phyloP scores from a whole-genome alignment of 1,140 invertebrate genomes.

The Plodia interpunctella region DNA sequence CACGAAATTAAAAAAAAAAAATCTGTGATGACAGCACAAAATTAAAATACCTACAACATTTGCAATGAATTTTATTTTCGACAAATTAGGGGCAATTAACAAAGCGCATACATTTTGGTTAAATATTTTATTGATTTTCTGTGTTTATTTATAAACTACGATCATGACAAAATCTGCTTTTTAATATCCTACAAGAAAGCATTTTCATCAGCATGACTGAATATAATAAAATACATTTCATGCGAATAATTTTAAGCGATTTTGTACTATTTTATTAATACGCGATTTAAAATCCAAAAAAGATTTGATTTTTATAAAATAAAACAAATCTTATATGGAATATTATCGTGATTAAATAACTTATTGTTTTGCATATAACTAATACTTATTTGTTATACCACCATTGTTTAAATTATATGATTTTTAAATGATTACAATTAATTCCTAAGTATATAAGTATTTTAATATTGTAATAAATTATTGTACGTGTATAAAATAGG shows the following conservation, averaged over 20 bases:
- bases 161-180: conserved; percentile 11
- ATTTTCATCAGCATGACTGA: conserved; percentile 22
- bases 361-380: conserved; percentile 2
- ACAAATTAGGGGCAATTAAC: conserved; percentile 19
- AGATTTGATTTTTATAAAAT: neutral
- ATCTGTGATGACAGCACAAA: neutral
- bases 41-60: conserved; percentile 6
- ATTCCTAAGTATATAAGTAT: neutral
- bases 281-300: neutral
- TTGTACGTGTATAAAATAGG: no score
- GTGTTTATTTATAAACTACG: neutral
- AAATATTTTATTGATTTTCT: conserved; percentile 7
- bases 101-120: conserved; percentile 10
- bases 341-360: neutral
- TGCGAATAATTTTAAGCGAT: conserved; percentile 23
- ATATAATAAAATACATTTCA: conserved; percentile 19
- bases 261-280: neutral
- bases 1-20: no score
- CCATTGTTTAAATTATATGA: conserved; percentile 11
- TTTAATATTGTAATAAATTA: no score
- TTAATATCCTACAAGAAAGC: conserved; percentile 24
- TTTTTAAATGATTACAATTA: neutral
- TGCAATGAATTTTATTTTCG: conserved; percentile 12
- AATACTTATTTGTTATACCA: conserved; percentile 13
- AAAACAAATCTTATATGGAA: neutral